Conservation (phyloP, 2,888 invertebrate species). For the Mechanitis messenoides region DNA sequence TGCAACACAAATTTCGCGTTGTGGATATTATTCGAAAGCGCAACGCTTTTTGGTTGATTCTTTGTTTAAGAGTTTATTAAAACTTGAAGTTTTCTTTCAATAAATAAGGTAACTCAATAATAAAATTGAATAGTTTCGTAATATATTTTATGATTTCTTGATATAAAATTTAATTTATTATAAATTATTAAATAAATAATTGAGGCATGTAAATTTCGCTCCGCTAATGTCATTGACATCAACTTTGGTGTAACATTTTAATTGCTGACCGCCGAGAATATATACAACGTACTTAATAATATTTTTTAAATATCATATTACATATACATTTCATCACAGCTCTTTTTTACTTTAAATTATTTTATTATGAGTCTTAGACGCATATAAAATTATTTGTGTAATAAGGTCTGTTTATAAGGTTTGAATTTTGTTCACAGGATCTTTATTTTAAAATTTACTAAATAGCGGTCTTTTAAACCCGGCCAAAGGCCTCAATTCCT, state of each 20-base stretch:
- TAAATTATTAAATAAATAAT: background rate
- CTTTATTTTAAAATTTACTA: too few species aligned
- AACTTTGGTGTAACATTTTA: constrained; percentile 3
- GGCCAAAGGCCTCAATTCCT: background rate
- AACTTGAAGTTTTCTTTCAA: background rate
- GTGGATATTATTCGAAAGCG: background rate
- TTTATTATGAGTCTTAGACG: too few species aligned
- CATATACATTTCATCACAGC: too few species aligned
- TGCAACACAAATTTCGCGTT: background rate
- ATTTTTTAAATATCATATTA: constrained; percentile 3
- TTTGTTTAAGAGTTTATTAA: background rate
- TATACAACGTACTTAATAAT: too few species aligned
- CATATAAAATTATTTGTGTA: too few species aligned
- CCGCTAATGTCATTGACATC: constrained; percentile 15
- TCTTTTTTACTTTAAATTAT: too few species aligned
- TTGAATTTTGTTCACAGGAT: too few species aligned
- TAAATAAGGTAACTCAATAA: too few species aligned
- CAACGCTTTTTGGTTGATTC: background rate
- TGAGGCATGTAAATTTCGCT: constrained; percentile 1
- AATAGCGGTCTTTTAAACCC: too few species aligned
- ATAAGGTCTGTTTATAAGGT: too few species aligned
- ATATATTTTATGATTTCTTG: too few species aligned
- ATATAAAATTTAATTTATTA: background rate
- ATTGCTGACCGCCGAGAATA: constrained; percentile 1
- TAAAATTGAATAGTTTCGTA: too few species aligned